Conservation (phyloP, 2,797 vertebrate genomes). For the Chrysocyon brachyurus region DNA sequence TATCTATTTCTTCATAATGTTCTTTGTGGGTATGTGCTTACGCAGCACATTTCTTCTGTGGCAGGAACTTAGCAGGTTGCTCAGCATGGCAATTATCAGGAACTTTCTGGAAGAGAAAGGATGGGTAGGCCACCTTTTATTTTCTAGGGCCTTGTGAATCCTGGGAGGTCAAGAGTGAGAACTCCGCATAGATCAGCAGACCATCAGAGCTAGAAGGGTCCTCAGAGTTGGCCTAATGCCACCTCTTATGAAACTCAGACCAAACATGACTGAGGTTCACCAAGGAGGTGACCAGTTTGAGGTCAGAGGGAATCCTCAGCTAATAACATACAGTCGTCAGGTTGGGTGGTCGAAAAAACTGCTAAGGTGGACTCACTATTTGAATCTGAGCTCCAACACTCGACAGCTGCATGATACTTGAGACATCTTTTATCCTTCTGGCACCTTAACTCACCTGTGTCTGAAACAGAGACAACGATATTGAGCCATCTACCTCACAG, state of each 20-base stretch:
- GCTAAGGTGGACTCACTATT: background rate
- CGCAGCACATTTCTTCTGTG: background rate
- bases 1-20: background rate
- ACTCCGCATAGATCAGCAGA: background rate
- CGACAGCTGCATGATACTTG: background rate
- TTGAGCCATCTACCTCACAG: background rate
- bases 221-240: background rate
- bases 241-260: background rate
- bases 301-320: background rate
- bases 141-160: background rate
- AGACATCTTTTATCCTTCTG: background rate
- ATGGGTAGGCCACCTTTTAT: background rate
- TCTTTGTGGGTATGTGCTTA: background rate
- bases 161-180: background rate
- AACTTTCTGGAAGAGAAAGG: background rate
- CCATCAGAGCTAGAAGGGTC: background rate
- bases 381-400: background rate
- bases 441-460: background rate
- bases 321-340: background rate
- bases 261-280: background rate
- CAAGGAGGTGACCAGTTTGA: background rate
- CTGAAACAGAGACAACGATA: slow-evolving; percentile 30
- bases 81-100: background rate
- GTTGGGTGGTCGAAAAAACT: background rate
- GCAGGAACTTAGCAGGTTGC: background rate